A percentile compares a stretch with the other conserved stretches of the same genome.
Evolutionary conservation across 2,113 vertebrate species (phyloP).

Genomic region (Pseudonaja textilis): DNA sequence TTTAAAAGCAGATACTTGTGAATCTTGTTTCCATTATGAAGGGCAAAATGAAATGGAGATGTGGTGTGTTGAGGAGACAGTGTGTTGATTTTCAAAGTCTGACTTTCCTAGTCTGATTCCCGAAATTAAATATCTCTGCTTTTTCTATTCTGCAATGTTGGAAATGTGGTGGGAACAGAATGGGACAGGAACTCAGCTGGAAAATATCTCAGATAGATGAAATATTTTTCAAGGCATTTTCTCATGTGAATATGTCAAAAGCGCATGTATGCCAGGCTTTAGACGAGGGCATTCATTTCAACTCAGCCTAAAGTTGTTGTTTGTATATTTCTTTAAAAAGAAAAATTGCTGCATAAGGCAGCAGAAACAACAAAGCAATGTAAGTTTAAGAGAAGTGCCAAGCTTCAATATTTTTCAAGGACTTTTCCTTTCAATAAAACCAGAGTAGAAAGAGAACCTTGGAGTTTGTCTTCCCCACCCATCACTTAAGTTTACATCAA

Average conservation of each 20-base stretch:
- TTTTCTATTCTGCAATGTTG: constrained; percentile 68
- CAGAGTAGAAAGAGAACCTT: constrained; percentile 48
- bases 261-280: constrained; percentile 69
- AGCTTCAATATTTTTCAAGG: constrained; percentile 54
- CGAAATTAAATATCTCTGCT: constrained; percentile 71
- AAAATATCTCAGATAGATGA: constrained; percentile 77
- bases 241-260: constrained; percentile 77
- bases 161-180: constrained; percentile 79
- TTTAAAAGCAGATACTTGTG: constrained; percentile 45
- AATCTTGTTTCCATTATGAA: constrained; percentile 60
- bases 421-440: constrained; percentile 53
- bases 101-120: constrained; percentile 62
- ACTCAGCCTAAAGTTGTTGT: constrained; percentile 52
- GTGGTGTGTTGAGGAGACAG: not conserved
- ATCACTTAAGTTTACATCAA: constrained; percentile 13
- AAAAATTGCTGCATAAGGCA: constrained; percentile 51
- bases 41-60: constrained; percentile 38
- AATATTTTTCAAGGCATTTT: constrained; percentile 78
- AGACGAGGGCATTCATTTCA: constrained; percentile 67
- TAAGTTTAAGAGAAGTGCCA: constrained; percentile 48
- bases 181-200: constrained; percentile 71
- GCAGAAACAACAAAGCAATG: constrained; percentile 44
- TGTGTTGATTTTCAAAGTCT: constrained; percentile 63
- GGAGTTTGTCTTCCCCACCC: constrained; percentile 32
- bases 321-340: constrained; percentile 44